Base-by-base conservation (phyloP, 2,888 invertebrate genomes). In the Nomada fabriciana region DNA sequence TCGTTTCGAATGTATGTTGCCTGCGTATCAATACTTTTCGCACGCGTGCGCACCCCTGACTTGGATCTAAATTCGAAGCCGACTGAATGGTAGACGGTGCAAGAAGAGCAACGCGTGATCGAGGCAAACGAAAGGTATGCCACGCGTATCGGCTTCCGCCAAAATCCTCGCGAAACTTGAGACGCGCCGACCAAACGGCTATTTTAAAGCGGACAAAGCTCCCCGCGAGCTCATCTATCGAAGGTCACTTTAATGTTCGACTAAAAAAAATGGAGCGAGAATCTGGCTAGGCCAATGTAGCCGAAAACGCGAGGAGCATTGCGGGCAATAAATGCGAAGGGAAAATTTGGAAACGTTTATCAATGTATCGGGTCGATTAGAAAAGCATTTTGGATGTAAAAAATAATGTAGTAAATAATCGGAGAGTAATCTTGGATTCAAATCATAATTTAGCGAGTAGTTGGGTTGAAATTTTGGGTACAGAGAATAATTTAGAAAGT, bases 161-260 rank as follows among this genome's bases (percentile, higher is more conserved):
- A 76, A 76, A 81, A 83, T 76, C 67, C 76, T 70, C 75, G 68
- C 63, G 86, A 86, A 86, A 86, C 80, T 78, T 78, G 86, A 86
- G 86, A 80, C 84, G 84, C 70, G 71, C 10, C 61, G 68, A 69
- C 60, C 69, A 53, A 59, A 77, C 29, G 82, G 84, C 86, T 86
- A 86, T 86, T 86, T 86, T 86, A 63, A 86, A 86, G 73, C 77
- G 59, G 65, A 42, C 67, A n/a, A 69, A 77, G 63, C 76, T 67
- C 69, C 74, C 67, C 70, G 73, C 76, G 71, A 59, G 83, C 77
- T 77, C 81, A 78, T 78, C 79, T 61, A 77, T 80, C 87, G 87
- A 87, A 85, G 87, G 85, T 83, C 83, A 80, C 36, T 76, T 36
- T 2, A 59, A 59, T 60, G 76, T 13, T 53, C 55, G 53, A 42